Base-by-base conservation (phyloP, 2,888 invertebrate species). In the Oasisia sp. region DNA sequence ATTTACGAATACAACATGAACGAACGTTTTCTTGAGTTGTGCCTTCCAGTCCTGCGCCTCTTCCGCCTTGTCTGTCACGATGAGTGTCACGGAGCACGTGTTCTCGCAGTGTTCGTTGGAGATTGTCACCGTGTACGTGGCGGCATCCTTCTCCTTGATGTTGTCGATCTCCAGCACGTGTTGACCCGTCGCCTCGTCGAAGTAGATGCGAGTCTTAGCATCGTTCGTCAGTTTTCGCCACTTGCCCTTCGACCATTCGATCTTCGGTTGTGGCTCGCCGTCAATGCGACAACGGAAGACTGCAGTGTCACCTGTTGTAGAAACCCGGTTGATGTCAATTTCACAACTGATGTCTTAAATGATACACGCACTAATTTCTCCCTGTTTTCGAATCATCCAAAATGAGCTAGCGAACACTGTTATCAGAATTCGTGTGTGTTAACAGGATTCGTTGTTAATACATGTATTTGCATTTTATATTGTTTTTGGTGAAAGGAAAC, bases 241-340 rank as follows among this genome's bases (percentile, higher is more conserved):
- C 94, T 96, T 96, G 32, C 96, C 96, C 93, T 96, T 96, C 19
- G 95, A 95, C 96, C 96, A 96, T 93, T 95, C 95, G 27, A 96
- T 95, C 19, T 94, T 95, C 19, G 96, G 96, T 89, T 93, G 93
- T 32, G 96, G 96, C 92, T 95, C 95, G 58, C 96, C 96, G 45
- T 95, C 95, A 89, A 96, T 94, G 27, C 94, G 94, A 93, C 96
- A 95, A 7, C 95, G 94, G 95, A 96, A 96, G 91, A 95, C 94
- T 89, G 95, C 95, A 45, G 94, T 95, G 92, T 95, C 94, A 91
- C 95, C 96, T 96, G 93, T 89, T 32, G 44, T n/a, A 90, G 44
- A 32, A 44, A 90, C 12, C 38, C 19, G 32, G 90, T 38, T 32
- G 27, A 90, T 32, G 27, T 19, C 32, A 44, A 8, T 32, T 90